Conservation (phyloP, 2,113 vertebrate species). For the Triplophysa dalaica region DNA sequence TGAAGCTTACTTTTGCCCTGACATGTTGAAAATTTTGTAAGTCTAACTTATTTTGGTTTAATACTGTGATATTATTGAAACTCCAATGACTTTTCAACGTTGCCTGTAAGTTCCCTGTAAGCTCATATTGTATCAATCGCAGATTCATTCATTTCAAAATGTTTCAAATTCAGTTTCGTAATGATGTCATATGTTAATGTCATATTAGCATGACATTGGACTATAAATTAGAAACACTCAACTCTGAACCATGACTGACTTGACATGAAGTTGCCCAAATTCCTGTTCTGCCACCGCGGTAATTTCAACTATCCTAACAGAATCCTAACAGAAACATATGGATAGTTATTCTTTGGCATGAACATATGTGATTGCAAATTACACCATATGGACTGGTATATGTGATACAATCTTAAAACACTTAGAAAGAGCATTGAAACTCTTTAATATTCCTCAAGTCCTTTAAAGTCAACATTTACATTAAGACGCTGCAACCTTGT, state of each 20-base stretch:
- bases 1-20: conserved; percentile 48
- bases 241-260: background rate
- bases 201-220: background rate
- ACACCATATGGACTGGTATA: conserved; percentile 10
- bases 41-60: background rate
- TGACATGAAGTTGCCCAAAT: background rate
- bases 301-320: background rate
- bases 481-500: background rate
- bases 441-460: background rate
- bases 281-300: background rate
- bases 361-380: background rate
- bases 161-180: too few relatives aligned
- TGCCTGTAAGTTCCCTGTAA: too few relatives aligned
- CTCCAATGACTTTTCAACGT: too few relatives aligned
- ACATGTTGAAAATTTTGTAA: background rate
- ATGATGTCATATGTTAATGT: too few relatives aligned
- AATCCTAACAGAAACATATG: conserved; percentile 2
- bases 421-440: background rate
- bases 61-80: background rate
- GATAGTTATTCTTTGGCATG: background rate
- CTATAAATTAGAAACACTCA: background rate
- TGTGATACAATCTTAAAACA: background rate
- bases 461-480: background rate
- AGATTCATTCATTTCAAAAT: too few relatives aligned
- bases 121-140: too few relatives aligned